Evolutionary conservation across 2,888 invertebrate genomes (phyloP).

Genomic region (Axea sp.): DNA sequence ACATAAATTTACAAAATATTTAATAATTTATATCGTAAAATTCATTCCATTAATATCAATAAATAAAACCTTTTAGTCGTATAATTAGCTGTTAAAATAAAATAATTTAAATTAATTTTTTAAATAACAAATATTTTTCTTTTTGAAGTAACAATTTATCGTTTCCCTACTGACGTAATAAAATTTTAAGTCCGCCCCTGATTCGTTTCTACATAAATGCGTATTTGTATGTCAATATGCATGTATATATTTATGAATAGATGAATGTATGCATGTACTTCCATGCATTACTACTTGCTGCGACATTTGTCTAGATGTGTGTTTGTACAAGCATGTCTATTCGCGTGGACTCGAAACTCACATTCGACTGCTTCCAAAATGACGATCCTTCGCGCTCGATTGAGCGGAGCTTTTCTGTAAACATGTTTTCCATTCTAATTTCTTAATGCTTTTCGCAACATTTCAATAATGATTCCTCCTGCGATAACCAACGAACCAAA

Average conservation of each 20-base stretch:
- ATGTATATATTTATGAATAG: neutral
- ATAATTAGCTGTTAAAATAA: no score
- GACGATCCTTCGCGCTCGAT: constrained; percentile 51
- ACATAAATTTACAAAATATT: no score
- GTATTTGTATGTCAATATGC: neutral
- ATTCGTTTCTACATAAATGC: no score
- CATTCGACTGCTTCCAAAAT: constrained; percentile 34
- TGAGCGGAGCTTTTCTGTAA: constrained; percentile 41
- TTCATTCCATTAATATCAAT: no score
- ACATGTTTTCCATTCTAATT: constrained; percentile 53
- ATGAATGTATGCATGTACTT: constrained; percentile 3
- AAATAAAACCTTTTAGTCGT: no score
- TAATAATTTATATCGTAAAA: no score
- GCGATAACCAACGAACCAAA: constrained; percentile 14
- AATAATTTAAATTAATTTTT: no score
- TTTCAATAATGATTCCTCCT: constrained; percentile 26
- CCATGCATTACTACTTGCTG: constrained; percentile 9
- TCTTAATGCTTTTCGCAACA: constrained; percentile 36
- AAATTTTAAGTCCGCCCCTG: constrained; percentile 9
- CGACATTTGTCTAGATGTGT: constrained; percentile 9
- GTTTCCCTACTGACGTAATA: no score
- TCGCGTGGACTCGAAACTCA: constrained; percentile 16
- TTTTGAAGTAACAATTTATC: no score
- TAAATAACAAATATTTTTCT: no score
- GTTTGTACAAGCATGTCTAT: neutral